Base-by-base conservation (phyloP, 2,113 vertebrate species). In the Arenaria interpres region DNA sequence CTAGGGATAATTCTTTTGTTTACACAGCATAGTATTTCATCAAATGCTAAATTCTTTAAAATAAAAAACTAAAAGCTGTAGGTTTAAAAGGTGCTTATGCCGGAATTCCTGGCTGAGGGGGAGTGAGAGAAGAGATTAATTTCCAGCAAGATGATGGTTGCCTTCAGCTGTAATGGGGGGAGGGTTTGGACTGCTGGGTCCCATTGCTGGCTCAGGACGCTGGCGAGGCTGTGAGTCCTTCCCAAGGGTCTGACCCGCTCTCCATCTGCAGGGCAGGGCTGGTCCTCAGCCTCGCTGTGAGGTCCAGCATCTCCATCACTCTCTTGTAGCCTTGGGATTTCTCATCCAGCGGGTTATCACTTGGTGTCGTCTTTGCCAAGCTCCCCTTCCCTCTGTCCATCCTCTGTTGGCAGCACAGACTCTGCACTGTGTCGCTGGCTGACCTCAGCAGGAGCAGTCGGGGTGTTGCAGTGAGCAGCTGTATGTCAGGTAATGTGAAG, bases 1-100 rank as follows among this genome's bases (percentile, higher is more conserved):
- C 84, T 59, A 43, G 39, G 95, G 75, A 90, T 90, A 84, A 90
- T 75, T 54, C 51, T 80, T 85, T 48, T 93, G 92, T 92, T 96
- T 96, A 59, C 54, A 35, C 46, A 77, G 87, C 25, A 25, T 54
- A 64, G 30, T 60, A 67, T 96, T 96, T 96, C 60, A 91, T 85
- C 85, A 75, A 81, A 75, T 41, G 51, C 30, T 57, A 9, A 63
- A 30, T 74, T 94, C 63, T 88, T 80, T 18, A 76, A 33, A 68
- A 69, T 15, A 62, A 88, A 82, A 79, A 76, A 62, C n/a, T 32
- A 54, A 73, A 91, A 73, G 18, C 19, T 74, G 18, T 35, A 67
- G 56, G 33, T 89, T 85, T 80, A 43, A 37, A 91, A 84, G 79
- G 84, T 79, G 69, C 45, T 96, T 93, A 30, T 41, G 56, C 32